Percentiles rank a stretch among this genome's conserved stretches.
Evolutionary conservation across 2,113 vertebrate genomes (phyloP).

Genomic region (Fregetta grallaria): DNA sequence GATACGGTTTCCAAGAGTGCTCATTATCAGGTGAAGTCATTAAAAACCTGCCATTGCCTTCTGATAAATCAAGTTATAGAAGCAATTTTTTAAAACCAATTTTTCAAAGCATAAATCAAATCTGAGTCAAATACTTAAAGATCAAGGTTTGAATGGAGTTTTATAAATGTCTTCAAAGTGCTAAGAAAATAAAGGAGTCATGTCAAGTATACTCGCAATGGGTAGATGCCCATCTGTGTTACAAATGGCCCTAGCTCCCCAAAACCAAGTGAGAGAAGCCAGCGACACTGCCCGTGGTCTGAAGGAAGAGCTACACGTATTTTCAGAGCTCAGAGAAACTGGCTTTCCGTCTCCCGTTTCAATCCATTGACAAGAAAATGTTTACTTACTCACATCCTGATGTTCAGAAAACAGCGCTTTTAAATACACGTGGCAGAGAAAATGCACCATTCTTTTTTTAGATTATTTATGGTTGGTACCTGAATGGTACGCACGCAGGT

Average conservation of each 20-base stretch:
- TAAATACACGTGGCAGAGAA: background rate
- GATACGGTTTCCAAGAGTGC: background rate
- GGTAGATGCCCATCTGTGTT: background rate
- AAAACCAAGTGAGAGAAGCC: background rate
- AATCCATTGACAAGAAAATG: background rate
- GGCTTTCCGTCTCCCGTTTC: background rate
- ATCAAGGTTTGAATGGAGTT: background rate
- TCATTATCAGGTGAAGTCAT: slow-evolving; percentile 42
- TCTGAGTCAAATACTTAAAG: background rate
- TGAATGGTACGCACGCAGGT: rapidly evolving
- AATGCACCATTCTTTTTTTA: background rate
- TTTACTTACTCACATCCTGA: background rate
- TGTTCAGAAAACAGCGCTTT: background rate
- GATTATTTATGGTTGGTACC: rapidly evolving
- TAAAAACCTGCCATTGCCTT: slow-evolving; percentile 12
- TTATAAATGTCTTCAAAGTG: background rate
- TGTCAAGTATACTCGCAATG: background rate
- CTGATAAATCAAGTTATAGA: slow-evolving; percentile 19
- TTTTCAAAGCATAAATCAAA: slow-evolving; percentile 32
- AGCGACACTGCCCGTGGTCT: rapidly evolving
- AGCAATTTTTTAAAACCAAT: background rate
- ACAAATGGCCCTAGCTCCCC: background rate
- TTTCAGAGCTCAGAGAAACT: background rate
- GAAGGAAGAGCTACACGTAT: rapidly evolving
- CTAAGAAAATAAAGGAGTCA: background rate